Evolutionary conservation across 2,113 vertebrate species (phyloP).

Genomic region (Myrmophylax atrothorax): DNA sequence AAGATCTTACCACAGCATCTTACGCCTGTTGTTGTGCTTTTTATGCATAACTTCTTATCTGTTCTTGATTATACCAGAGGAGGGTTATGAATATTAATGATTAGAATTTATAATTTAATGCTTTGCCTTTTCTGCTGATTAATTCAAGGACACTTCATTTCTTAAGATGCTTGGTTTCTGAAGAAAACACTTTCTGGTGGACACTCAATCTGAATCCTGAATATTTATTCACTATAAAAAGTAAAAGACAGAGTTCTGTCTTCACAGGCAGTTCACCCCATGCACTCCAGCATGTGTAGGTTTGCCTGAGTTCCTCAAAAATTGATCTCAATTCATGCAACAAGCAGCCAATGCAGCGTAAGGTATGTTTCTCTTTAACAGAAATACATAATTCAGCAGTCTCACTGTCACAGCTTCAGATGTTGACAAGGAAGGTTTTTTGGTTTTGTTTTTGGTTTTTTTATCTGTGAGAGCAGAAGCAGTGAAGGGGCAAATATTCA

Average conservation of each 20-base stretch:
- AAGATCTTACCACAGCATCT: conserved; percentile 62
- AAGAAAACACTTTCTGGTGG: conserved; percentile 70
- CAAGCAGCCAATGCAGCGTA: conserved; percentile 34
- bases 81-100: conserved; percentile 82
- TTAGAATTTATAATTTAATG: conserved; percentile 81
- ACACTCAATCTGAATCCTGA: conserved; percentile 67
- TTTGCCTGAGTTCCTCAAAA: conserved; percentile 37
- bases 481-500: conserved; percentile 15
- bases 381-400: conserved; percentile 61
- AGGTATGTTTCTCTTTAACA: conserved; percentile 59
- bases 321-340: conserved; percentile 24
- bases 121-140: conserved; percentile 79
- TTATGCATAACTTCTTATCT: conserved; percentile 79
- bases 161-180: conserved; percentile 65
- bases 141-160: conserved; percentile 83
- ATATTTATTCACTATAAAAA: conserved; percentile 65
- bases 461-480: not conserved
- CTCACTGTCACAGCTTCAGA: conserved; percentile 32
- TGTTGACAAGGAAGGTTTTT: not conserved
- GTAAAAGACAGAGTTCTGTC: conserved; percentile 36
- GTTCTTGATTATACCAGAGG: conserved; percentile 75
- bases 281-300: not conserved
- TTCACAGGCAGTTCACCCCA: conserved; percentile 23
- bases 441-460: not conserved
- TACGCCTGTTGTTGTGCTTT: conserved; percentile 64